Conservation (phyloP, 2,113 vertebrate species). For the Elephantulus edwardii region DNA sequence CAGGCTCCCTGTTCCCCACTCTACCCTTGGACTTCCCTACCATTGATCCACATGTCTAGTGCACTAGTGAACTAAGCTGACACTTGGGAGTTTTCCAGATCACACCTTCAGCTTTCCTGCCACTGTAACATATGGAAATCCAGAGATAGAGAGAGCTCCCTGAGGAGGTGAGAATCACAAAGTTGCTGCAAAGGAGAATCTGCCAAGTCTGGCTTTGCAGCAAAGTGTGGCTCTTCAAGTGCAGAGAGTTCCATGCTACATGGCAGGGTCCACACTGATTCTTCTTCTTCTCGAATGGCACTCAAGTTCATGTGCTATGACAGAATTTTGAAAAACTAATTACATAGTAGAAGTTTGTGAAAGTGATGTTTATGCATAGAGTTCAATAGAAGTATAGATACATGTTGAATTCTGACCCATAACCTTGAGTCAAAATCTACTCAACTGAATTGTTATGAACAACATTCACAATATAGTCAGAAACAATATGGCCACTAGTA, state of each 20-base stretch:
- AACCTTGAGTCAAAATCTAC: background rate
- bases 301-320: background rate
- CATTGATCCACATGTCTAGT: background rate
- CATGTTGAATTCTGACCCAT: background rate
- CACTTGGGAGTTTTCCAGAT: background rate
- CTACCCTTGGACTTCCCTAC: too few species aligned
- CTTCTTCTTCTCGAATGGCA: background rate
- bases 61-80: background rate
- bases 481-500: background rate
- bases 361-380: background rate
- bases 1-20: too few species aligned
- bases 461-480: background rate
- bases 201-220: background rate
- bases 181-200: background rate
- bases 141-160: background rate
- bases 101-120: background rate
- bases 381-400: background rate
- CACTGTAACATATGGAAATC: background rate
- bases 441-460: background rate
- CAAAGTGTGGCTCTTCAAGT: background rate
- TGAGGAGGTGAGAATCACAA: background rate
- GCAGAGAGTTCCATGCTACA: background rate
- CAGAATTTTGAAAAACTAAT: background rate
- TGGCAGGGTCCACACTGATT: background rate
- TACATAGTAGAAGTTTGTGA: background rate